Evolutionary conservation across 2,888 invertebrate species (phyloP).

Genomic region (Pristionchus maxplancki): DNA sequence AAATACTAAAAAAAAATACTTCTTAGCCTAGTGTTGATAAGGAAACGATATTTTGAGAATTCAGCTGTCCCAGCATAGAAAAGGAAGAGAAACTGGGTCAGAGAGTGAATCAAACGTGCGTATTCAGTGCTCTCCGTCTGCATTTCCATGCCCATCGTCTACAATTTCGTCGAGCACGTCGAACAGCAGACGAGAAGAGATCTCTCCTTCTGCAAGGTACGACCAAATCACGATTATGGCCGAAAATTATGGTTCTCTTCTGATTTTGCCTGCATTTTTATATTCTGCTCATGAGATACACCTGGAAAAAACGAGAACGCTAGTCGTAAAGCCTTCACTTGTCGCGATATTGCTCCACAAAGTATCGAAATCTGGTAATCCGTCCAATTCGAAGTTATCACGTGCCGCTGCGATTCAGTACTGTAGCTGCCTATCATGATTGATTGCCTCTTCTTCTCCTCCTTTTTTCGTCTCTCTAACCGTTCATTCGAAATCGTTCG

Average conservation of each 20-base stretch:
- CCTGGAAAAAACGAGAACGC: too few relatives aligned
- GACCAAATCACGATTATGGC: not conserved
- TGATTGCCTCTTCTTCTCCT: not conserved
- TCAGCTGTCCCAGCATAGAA: not conserved
- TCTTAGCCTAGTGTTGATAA: too few relatives aligned
- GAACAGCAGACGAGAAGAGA: slow-evolving; percentile 76
- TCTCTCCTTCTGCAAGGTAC: slow-evolving; percentile 76
- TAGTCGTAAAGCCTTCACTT: too few relatives aligned
- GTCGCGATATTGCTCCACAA: too few relatives aligned
- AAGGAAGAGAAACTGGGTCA: not conserved
- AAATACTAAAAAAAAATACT: not conserved
- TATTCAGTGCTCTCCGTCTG: slow-evolving; percentile 66
- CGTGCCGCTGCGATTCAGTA: not conserved
- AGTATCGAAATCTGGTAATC: too few relatives aligned
- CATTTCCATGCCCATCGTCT: slow-evolving; percentile 77
- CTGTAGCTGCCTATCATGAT: not conserved
- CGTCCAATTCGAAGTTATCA: not conserved
- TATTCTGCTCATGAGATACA: not conserved
- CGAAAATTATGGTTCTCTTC: too few relatives aligned
- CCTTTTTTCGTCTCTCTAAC: not conserved
- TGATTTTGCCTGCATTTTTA: not conserved
- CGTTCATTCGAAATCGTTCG: slow-evolving; percentile 35
- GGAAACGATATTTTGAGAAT: not conserved
- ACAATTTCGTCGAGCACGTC: slow-evolving; percentile 77
- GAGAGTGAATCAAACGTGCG: not conserved